phyloP scores from a whole-genome alignment of 2,888 invertebrate species.

The Trimorus sp. region DNA sequence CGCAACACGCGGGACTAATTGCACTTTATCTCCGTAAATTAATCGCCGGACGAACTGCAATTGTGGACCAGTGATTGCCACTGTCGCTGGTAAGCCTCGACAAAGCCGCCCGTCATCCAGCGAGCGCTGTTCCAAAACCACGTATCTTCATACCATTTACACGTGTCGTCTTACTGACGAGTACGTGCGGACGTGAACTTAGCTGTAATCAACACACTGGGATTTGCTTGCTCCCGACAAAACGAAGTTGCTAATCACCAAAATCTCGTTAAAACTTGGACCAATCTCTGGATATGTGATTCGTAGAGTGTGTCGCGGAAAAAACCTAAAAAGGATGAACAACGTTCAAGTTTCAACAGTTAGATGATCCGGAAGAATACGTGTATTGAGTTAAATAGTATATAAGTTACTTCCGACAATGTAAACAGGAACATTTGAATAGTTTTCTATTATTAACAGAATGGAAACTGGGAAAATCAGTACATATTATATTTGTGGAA shows the following conservation, averaged over 20 bases:
- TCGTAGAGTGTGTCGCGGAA: too few relatives aligned
- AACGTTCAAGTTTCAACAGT: too few relatives aligned
- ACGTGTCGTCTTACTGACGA: constrained; percentile 62
- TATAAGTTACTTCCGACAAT: too few relatives aligned
- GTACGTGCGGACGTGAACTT: constrained; percentile 48
- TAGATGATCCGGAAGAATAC: too few relatives aligned
- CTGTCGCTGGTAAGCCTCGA: constrained; percentile 67
- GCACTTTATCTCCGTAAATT: constrained; percentile 77
- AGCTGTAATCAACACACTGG: constrained; percentile 45
- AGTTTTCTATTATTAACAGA: too few relatives aligned
- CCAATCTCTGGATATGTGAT: too few relatives aligned
- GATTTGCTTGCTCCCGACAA: constrained; percentile 6
- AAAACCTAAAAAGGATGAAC: too few relatives aligned
- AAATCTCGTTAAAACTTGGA: constrained; percentile 20
- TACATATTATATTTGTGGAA: too few relatives aligned
- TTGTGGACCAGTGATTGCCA: constrained; percentile 72
- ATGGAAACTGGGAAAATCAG: too few relatives aligned
- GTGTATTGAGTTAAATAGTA: too few relatives aligned
- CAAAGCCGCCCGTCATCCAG: constrained; percentile 71
- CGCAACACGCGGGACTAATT: constrained; percentile 76
- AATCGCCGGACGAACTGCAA: constrained; percentile 71
- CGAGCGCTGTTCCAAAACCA: constrained; percentile 69
- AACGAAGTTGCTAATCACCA: constrained; percentile 31
- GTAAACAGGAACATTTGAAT: too few relatives aligned
- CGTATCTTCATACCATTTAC: constrained; percentile 66